Evolutionary conservation across 92 coral and sea anemone genomes (phyloP), one percentile per base, ranked within the genome.

Genomic region (Metridium senile): DNA sequence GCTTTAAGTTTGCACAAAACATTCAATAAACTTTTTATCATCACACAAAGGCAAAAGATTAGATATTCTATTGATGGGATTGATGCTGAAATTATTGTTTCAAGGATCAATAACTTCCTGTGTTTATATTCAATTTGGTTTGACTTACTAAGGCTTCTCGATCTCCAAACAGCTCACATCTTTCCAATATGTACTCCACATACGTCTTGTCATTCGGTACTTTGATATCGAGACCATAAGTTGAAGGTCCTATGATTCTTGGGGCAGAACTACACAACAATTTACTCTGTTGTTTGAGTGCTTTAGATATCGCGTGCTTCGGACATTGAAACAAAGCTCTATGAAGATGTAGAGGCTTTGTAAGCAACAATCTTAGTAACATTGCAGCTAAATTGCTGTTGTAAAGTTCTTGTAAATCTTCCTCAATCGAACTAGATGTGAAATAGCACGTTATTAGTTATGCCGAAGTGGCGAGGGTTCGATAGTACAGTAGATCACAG

Each of bases 241-340:
- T 21, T 28, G 69, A 63, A 28, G 69, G 69, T 1, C 69, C 69
- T 4, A 63, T 63, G 10, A 63, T 63, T 18, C 31, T 31, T 1
- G 29, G 33, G 17, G 22, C 8, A 64, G 20, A 13, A 26, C 47
- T 54, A 19, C 21, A 54, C 17, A 54, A 20, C 2, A 54, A 54
- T 54, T 54, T 16, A 6, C 25, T 72, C 46, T 72, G 65, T 43
- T 6, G 39, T 59, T 27, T 78, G 66, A 26, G 68, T 39, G 18
- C 73, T 62, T 26, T 74, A 51, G 27, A 76, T 62, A 13, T 75
- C 80, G 23, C 33, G 63, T 62, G 16, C 59, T 54, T 54, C 4
- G 23, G 59, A 20, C 6, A 54, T 16, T 54, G 59, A 16, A 21
- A 4, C 59, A 54, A 54, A 54, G 16, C 17, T 54, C 3, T 10